Evolutionary conservation across 2,113 vertebrate genomes (phyloP).

Genomic region (Cololabis saira): DNA sequence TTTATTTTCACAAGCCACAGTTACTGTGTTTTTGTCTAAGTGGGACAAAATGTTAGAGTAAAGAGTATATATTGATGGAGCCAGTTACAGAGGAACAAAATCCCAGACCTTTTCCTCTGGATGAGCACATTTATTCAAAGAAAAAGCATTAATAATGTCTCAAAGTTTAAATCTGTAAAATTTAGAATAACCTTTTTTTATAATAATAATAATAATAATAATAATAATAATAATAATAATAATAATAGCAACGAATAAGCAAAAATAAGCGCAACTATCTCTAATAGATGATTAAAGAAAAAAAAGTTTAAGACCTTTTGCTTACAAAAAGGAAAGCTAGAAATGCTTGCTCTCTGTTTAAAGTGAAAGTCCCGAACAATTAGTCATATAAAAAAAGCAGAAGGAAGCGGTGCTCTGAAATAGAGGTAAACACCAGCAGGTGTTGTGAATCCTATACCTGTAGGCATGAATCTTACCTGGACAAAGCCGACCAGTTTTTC

Average conservation of each 20-base stretch:
- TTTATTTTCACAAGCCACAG: neutral
- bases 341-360: neutral
- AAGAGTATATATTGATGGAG: neutral
- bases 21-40: neutral
- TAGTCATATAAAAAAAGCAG: neutral
- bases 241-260: neutral
- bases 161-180: too few relatives aligned
- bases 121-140: too few relatives aligned
- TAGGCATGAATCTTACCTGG: constrained; percentile 83
- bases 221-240: neutral
- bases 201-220: neutral
- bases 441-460: neutral
- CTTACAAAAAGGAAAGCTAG: too few relatives aligned
- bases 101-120: too few relatives aligned
- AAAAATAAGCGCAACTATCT: neutral
- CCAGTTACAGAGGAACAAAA: neutral
- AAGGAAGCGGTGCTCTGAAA: neutral
- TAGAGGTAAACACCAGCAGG: too few relatives aligned
- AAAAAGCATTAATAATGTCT: too few relatives aligned
- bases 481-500: constrained; percentile 92
- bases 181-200: neutral
- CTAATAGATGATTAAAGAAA: neutral
- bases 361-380: neutral
- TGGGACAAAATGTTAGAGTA: too few relatives aligned
- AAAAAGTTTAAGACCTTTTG: neutral